phyloP scores from a whole-genome alignment of 2,113 vertebrate species.

The Strigops habroptila region DNA sequence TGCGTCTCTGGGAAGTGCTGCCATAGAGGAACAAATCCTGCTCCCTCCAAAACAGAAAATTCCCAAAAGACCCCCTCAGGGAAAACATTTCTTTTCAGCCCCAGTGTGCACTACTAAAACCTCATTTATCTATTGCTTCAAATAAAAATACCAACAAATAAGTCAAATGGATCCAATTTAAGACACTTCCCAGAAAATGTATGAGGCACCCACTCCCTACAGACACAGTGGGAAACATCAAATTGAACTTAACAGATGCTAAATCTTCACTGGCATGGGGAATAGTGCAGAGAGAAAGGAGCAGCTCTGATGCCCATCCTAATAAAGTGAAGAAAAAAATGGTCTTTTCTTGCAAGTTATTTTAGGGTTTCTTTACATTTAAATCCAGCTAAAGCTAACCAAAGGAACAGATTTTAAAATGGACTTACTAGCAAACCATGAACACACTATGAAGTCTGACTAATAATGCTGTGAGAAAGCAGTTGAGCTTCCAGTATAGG shows the following conservation, averaged over 20 bases:
- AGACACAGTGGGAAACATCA: accelerated
- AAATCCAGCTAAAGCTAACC: neutral
- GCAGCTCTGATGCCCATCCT: neutral
- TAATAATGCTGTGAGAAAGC: neutral
- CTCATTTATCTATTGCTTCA: neutral
- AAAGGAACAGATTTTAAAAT: neutral
- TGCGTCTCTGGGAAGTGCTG: neutral
- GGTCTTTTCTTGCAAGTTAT: neutral
- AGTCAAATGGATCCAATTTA: neutral
- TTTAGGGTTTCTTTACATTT: neutral
- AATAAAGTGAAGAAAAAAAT: neutral
- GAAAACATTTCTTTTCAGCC: neutral
- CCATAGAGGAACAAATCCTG: neutral
- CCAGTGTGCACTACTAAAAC: neutral
- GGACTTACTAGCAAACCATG: neutral
- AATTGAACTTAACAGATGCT: neutral
- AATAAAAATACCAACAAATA: neutral
- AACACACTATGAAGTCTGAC: neutral
- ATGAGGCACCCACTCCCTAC: neutral
- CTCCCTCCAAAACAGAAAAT: neutral
- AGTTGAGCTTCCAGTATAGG: neutral
- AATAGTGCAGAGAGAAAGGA: neutral
- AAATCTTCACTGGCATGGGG: neutral
- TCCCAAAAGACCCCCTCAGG: neutral
- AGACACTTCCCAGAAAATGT: neutral